Conservation (phyloP, 2,888 invertebrate genomes). For the Oegoconia quadripuncta region DNA sequence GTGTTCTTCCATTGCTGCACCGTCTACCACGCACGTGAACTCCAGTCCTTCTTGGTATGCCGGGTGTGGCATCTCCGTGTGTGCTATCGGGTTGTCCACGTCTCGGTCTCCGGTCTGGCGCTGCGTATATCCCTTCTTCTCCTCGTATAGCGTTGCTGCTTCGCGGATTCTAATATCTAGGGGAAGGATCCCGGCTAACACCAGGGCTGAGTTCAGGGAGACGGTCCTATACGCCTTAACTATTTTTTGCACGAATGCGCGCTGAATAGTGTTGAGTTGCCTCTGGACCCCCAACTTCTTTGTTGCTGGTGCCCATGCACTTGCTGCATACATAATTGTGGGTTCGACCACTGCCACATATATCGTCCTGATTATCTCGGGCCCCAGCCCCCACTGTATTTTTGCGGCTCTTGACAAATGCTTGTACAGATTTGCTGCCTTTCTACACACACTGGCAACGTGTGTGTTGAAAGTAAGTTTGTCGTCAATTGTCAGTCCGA, state of each 20-base stretch:
- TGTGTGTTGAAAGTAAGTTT: too few relatives aligned
- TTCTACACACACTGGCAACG: too few relatives aligned
- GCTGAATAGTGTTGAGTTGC: neutral
- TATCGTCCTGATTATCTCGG: constrained; percentile 4
- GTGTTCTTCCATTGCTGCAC: neutral
- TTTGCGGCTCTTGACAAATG: too few relatives aligned
- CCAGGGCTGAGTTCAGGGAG: constrained; percentile 13
- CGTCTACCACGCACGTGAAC: constrained; percentile 8
- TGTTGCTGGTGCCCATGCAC: constrained; percentile 15
- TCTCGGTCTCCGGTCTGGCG: constrained; percentile 12
- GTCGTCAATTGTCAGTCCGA: too few relatives aligned
- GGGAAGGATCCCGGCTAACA: constrained; percentile 14
- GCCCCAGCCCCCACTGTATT: too few relatives aligned
- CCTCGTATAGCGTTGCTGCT: constrained; percentile 17
- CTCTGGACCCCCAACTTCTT: constrained; percentile 1
- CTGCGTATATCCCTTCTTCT: constrained; percentile 9
- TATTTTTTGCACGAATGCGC: constrained; percentile 15
- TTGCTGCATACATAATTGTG: constrained; percentile 3
- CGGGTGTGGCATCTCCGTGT: constrained; percentile 6
- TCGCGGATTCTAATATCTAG: neutral
- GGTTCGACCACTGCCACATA: constrained; percentile 7
- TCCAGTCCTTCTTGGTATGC: neutral
- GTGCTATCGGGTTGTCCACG: constrained; percentile 12
- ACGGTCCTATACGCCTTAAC: constrained; percentile 14
- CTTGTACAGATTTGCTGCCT: too few relatives aligned